Base-by-base conservation (phyloP, 2,888 invertebrate species). In the Entomobrya multifasciata region DNA sequence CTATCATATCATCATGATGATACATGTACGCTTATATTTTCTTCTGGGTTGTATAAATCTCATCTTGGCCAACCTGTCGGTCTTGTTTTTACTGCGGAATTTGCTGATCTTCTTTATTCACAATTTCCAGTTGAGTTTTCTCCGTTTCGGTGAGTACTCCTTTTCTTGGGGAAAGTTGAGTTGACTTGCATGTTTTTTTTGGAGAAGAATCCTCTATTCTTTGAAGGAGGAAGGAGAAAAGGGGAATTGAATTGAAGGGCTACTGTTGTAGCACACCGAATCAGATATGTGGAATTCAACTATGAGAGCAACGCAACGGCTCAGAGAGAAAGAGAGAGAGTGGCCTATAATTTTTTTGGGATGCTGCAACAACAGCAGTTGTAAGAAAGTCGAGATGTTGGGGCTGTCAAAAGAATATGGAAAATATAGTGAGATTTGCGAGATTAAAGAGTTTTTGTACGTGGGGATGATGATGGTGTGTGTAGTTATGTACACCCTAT, bases 401-500 rank as follows among this genome's bases (percentile, higher is more conserved):
- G 30, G 67, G 84, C 77, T 84, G 84, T 84, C 84, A 84, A 55
- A 84, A 76, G 77, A 84, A 70, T 84, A 77, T 84, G 65, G 65
- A 52, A 67, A 77, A 83, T 76, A 55, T 72, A 84, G 77, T 47
- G 60, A 78, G 78, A 85, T 85, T 78, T 78, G 78, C 44, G 67
- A 85, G 85, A 85, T 78, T 85, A 85, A 85, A 78, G 77, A 65
- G 78, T 76, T 80, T 80, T 62, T 55, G 70, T 70, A 80, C 65
- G 67, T 80, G 78, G 41, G 20, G 74, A 52, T 27, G 72, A 4
- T 55, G n/a, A 17, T 17, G 17, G 55, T 5, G 20, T 1, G 8
- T 13, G 20, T 20, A 55, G n/a, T 6, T 20, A 13, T 20, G 55
- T n/a, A 6, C 2, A 22, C 30, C 20, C 41, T 25, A 47, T 74